Evolutionary conservation across 2,797 vertebrate species (phyloP).

Genomic region (Notamacropus eugenii): DNA sequence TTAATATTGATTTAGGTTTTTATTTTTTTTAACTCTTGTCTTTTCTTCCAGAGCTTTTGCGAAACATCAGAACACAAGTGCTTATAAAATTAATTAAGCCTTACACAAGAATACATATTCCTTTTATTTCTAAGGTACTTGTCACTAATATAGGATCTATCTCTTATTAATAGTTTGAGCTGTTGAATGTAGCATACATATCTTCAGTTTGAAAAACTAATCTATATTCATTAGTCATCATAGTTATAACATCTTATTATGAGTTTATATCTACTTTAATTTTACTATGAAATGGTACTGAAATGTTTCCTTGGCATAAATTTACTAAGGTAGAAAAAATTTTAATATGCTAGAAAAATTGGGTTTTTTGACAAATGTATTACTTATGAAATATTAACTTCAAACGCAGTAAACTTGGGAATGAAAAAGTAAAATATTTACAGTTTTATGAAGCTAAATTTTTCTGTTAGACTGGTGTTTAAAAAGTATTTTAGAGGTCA

Average conservation of each 20-base stretch:
- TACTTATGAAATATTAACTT: background rate
- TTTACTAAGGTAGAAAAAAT: constrained; percentile 44
- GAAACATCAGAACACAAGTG: constrained; percentile 99
- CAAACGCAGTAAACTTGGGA: background rate
- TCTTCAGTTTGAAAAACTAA: constrained; percentile 42
- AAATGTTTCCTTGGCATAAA: constrained; percentile 52
- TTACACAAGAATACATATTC: constrained; percentile 99
- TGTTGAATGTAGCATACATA: constrained; percentile 60
- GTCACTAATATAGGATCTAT: constrained; percentile 52
- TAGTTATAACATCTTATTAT: constrained; percentile 38
- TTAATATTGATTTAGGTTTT: constrained; percentile 48
- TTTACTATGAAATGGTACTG: constrained; percentile 37
- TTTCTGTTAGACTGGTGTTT: constrained; percentile 33
- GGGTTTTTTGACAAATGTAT: constrained; percentile 31
- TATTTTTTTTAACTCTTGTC: constrained; percentile 51
- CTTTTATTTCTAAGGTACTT: constrained; percentile 99
- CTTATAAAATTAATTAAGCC: constrained; percentile 99
- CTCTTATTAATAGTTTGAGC: constrained; percentile 68
- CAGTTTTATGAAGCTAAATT: constrained; percentile 27
- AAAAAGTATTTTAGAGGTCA: constrained; percentile 24
- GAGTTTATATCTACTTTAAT: constrained; percentile 35
- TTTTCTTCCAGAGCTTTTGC: constrained; percentile 94
- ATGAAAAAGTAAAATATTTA: constrained; percentile 17
- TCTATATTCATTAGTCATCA: constrained; percentile 8
- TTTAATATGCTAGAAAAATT: constrained; percentile 15